Evolutionary conservation across 2,888 invertebrate species (phyloP).

Genomic region (Steinernema carpocapsae): DNA sequence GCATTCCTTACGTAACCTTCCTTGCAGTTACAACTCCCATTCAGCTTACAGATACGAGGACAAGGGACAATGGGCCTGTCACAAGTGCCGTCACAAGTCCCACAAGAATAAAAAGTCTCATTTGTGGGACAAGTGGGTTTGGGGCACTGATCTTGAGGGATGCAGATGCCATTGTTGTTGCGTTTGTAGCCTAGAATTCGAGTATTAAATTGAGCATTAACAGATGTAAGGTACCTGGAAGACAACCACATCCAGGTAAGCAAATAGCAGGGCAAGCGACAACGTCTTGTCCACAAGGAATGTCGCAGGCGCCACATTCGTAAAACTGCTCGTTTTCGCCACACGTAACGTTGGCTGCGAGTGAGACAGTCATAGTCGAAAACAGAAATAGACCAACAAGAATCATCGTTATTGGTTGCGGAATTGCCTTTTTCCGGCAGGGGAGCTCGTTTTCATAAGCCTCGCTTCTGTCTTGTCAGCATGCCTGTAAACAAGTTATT

Average conservation of each 20-base stretch:
- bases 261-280: too few relatives aligned
- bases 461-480: not conserved
- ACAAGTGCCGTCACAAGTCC: not conserved
- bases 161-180: not conserved
- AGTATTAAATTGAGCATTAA: not conserved
- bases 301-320: slow-evolving; percentile 2
- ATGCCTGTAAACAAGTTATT: not conserved
- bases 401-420: not conserved
- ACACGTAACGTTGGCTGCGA: not conserved
- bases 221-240: too few relatives aligned
- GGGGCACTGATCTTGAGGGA: not conserved
- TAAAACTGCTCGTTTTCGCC: slow-evolving; percentile 20
- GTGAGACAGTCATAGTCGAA: not conserved
- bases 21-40: not conserved
- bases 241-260: too few relatives aligned
- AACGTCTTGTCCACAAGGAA: too few relatives aligned
- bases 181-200: not conserved
- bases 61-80: not conserved
- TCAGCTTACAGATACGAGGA: not conserved
- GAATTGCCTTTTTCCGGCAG: too few relatives aligned
- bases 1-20: not conserved
- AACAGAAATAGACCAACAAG: not conserved
- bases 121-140: not conserved
- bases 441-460: too few relatives aligned
- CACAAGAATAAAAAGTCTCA: not conserved